Evolutionary conservation across 2,797 vertebrate species (phyloP), one percentile per base, ranked within the genome.

Genomic region (Meda fulgida): DNA sequence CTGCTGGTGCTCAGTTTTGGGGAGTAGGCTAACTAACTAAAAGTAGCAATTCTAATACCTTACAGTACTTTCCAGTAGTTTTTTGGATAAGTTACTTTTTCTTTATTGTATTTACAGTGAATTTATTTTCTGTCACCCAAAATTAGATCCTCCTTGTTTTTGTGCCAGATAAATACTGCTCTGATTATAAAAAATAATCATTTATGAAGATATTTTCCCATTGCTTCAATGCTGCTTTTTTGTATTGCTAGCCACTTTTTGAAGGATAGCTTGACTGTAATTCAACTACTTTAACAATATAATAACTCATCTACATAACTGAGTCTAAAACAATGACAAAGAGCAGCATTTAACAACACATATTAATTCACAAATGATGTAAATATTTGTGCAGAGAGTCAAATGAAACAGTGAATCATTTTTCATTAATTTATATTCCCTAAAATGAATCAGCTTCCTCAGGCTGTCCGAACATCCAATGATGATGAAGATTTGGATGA

Each of bases 11-110:
- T 48, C 26, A 31, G 76, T 40, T 78, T 60, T 29, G 53, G 58
- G 26, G 26, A 23, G 60, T 46, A 46, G 43, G 9, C 36, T 58
- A 36, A 26, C 9, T 40, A 18, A 78, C 16, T 46, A 65, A 78
- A 63, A 65, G 23, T 31, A 58, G 36, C 75, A 40, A 78, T 78
- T 23, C n/a, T 78, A 60, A 78, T 60, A 29, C 29, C 4, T 26
- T 60, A 18, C 10, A 55, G 21, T 36, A 55, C 31, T 76, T 76
- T 34, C 10, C 23, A 58, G 53, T 60, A 40, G 7, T 8, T 58
- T 58, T n/a, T 55, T 46, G 14, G 46, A 11, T 46, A 46, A 46
- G 4, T 46, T 0, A 46, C 14, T 46, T 51, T 31, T 73, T 48
- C 3, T 16, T 18, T 16, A 11, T 38, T 65, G 63, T 34, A 34